phyloP scores from a whole-genome alignment of 2,797 vertebrate genomes.

The Artibeus jamaicensis region DNA sequence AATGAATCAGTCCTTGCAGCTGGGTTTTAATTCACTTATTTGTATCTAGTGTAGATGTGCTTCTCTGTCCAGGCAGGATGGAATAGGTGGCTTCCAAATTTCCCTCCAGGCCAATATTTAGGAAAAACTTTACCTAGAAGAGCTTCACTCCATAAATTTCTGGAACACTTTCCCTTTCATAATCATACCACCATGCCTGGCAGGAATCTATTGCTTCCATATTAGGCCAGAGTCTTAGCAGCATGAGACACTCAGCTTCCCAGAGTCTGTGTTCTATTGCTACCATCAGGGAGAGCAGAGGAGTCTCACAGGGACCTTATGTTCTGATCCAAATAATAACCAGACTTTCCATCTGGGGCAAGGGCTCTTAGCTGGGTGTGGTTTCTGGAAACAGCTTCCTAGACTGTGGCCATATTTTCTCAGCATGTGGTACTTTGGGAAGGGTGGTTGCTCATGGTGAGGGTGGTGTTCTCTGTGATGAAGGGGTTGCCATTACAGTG shows the following conservation, averaged over 20 bases:
- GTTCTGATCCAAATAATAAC: constrained; percentile 65
- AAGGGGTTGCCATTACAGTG: not conserved
- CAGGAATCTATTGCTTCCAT: not conserved
- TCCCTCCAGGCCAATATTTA: not conserved
- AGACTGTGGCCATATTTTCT: constrained; percentile 26
- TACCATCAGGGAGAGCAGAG: constrained; percentile 18
- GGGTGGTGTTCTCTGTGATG: not conserved
- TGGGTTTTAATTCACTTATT: not conserved
- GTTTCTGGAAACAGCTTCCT: constrained; percentile 70
- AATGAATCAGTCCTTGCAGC: not conserved
- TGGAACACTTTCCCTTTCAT: not conserved
- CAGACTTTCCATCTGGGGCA: constrained; percentile 56
- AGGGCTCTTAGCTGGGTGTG: constrained; percentile 60
- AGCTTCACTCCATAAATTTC: not conserved
- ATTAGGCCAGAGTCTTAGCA: not conserved
- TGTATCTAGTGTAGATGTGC: not conserved
- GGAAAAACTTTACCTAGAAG: not conserved
- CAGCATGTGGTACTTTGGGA: constrained; percentile 11
- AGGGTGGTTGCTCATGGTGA: constrained; percentile 32
- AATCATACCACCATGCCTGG: not conserved
- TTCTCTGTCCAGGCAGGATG: not conserved
- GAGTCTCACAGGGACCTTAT: not conserved
- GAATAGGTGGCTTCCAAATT: not conserved
- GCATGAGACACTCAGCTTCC: not conserved
- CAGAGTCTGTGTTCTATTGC: not conserved